A percentile compares a stretch with the other conserved stretches of the same genome.
Conservation (phyloP, 1,140 invertebrate species). For the Nymphalis io region DNA sequence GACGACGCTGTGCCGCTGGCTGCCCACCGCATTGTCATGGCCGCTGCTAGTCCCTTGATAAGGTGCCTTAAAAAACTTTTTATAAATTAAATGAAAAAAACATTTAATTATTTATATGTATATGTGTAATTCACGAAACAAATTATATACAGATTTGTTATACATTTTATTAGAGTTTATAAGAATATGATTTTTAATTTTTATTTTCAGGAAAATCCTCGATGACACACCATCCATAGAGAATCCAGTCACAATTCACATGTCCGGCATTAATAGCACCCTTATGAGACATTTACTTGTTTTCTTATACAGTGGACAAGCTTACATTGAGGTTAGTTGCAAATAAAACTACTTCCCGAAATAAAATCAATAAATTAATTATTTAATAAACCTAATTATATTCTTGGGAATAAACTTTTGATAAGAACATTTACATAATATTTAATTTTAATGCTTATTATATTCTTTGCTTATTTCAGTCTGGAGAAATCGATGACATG, state of each 20-base stretch:
- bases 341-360: not conserved
- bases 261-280: slow-evolving; percentile 88
- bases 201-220: slow-evolving; percentile 82
- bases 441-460: too few species aligned
- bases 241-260: slow-evolving; percentile 87
- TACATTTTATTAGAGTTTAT: too few species aligned
- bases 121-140: too few species aligned
- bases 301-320: slow-evolving; percentile 92
- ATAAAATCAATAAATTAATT: not conserved
- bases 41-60: slow-evolving; percentile 90
- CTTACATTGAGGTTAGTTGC: slow-evolving; percentile 85
- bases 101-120: not conserved
- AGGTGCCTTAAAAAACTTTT: slow-evolving; percentile 77
- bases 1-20: slow-evolving; percentile 87
- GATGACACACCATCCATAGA: slow-evolving; percentile 87
- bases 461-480: slow-evolving; percentile 81
- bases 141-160: too few species aligned
- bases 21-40: slow-evolving; percentile 90
- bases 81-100: slow-evolving; percentile 10
- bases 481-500: slow-evolving; percentile 89
- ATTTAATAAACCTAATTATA: not conserved
- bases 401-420: too few species aligned
- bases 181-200: not conserved
- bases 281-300: slow-evolving; percentile 90
- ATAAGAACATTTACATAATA: too few species aligned